Evolutionary conservation across 2,113 vertebrate genomes (phyloP), one percentile per base, ranked within the genome.

Genomic region (Menidia beryllina): DNA sequence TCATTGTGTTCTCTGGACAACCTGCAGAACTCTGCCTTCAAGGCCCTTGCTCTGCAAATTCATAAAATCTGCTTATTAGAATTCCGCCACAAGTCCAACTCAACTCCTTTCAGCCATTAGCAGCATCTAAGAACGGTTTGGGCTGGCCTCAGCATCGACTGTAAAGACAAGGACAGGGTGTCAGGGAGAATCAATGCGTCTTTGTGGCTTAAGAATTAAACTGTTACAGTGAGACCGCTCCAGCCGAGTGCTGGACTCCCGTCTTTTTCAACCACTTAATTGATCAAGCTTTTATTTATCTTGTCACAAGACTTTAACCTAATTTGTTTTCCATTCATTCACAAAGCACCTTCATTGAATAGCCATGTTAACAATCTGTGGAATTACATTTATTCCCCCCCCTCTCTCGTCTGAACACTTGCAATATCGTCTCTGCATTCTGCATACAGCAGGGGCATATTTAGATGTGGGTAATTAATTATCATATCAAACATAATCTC

Each of bases 241-340:
- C 68, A 41, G 67, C 41, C 71, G 70, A 84, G 71, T 51, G 27
- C 69, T 0, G 49, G 61, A 65, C 81, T 12, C 49, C 63, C 23
- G 74, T 74, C 84, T 79, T 76, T 68, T 85, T 82, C 67, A 72
- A 87, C 87, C 86, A 77, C 88, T 86, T 86, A 90, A 90, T 90
- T 90, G 87, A 91, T 89, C 88, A 77, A 48, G 84, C 79, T 79
- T 89, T 89, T 87, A 88, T 89, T 89, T 87, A 83, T 90, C 86
- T 77, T 87, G 90, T 89, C 87, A 85, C 72, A 81, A 80, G 79
- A 87, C 83, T 82, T 90, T 73, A 86, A 82, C 82, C 87, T 88
- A 80, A 91, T 90, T 88, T 90, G 90, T 89, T 88, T 83, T 60
- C 80, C 79, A 70, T 87, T 86, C 68, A 27, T 68, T 86, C 87